Conservation (phyloP, 2,888 invertebrate genomes). For the Brenthis daphne region DNA sequence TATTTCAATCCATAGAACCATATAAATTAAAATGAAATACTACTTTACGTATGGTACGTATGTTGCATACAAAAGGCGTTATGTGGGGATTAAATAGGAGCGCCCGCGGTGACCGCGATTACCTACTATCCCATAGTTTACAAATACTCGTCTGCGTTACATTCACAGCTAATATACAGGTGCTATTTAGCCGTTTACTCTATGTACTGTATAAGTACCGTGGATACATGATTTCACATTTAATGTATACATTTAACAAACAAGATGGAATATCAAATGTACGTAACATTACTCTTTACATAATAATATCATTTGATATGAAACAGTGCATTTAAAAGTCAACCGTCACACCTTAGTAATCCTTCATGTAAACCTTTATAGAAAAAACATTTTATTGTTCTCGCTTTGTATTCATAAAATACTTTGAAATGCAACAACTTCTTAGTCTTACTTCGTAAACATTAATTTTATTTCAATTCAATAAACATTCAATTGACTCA, state of each 20-base stretch:
- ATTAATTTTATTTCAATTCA: constrained; percentile 76
- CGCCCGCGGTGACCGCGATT: constrained; percentile 60
- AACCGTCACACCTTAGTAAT: constrained; percentile 67
- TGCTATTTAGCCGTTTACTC: too few relatives aligned
- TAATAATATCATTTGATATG: constrained; percentile 74
- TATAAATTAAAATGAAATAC: constrained; percentile 77
- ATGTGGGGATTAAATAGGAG: constrained; percentile 49
- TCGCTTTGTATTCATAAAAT: constrained; percentile 81
- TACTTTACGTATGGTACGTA: constrained; percentile 54
- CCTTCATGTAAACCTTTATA: constrained; percentile 79
- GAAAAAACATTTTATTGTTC: constrained; percentile 81
- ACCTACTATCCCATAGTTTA: constrained; percentile 1
- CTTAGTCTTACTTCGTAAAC: constrained; percentile 80
- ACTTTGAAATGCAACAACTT: constrained; percentile 82
- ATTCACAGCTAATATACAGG: too few relatives aligned
- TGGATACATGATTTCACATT: constrained; percentile 57
- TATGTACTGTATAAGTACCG: constrained; percentile 54
- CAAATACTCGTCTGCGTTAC: too few relatives aligned
- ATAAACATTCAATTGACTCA: constrained; percentile 82
- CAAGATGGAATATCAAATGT: constrained; percentile 73
- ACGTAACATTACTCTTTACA: constrained; percentile 58
- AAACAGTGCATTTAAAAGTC: constrained; percentile 71
- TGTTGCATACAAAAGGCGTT: constrained; percentile 54
- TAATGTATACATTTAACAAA: constrained; percentile 73
- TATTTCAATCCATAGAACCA: constrained; percentile 81